Percentiles rank a stretch among this genome's conserved stretches.
Conservation (phyloP, 2,113 vertebrate genomes). For the Equus quagga region DNA sequence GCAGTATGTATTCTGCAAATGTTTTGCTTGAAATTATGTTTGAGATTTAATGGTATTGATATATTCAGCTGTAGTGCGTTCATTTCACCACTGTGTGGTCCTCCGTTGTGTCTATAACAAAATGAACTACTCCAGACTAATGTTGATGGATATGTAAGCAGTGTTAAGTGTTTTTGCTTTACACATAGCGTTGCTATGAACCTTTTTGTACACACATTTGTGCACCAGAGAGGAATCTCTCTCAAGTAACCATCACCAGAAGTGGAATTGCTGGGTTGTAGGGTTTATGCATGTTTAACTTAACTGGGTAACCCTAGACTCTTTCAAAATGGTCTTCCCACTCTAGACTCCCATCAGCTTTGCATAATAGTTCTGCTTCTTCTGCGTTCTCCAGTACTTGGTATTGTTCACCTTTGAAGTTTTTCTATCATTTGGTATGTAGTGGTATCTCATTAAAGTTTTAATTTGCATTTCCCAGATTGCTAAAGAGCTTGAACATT, state of each 20-base stretch:
- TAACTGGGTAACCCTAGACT: background rate
- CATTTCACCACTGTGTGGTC: background rate
- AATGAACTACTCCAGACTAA: background rate
- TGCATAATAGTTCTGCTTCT: background rate
- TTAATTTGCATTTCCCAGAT: background rate
- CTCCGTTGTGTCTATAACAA: background rate
- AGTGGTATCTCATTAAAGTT: background rate
- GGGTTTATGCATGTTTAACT: background rate
- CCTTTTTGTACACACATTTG: background rate
- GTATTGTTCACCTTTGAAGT: background rate
- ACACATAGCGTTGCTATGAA: background rate
- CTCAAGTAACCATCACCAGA: background rate
- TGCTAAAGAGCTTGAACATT: background rate
- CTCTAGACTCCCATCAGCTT: background rate
- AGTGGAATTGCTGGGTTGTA: no score
- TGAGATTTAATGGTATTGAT: background rate
- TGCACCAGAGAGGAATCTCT: background rate
- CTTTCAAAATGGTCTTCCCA: background rate
- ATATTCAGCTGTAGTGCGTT: background rate
- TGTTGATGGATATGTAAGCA: background rate
- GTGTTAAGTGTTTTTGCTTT: background rate
- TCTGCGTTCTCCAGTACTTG: background rate
- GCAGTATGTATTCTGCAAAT: background rate
- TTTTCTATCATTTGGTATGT: background rate
- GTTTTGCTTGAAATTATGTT: background rate